Base-by-base conservation (phyloP, 1,140 invertebrate species). In the Littorina saxatilis region DNA sequence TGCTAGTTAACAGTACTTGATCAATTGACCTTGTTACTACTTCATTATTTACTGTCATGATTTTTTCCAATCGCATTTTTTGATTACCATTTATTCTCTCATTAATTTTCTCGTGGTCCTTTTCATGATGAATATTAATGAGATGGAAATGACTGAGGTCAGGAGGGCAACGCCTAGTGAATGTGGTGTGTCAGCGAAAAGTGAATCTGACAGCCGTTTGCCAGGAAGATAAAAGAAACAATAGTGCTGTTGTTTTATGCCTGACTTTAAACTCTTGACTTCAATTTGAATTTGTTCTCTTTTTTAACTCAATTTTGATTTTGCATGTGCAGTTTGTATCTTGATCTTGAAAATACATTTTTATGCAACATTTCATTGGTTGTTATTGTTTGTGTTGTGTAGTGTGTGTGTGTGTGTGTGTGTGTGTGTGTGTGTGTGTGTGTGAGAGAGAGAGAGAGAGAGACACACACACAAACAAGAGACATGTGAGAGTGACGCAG, bases 271-370 rank as follows among this genome's bases (percentile, higher is more conserved):
- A 61, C 37, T 52, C 27, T 40, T 52, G 40, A 52, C 43, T 75
- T 40, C 47, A 52, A 17, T 61, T 52, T 23, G 17, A 58, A 77
- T 58, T 35, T 77, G 35, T 77, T 61, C 23, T 20, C 13, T 52
- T 77, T 47, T 68, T 66, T 27, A 39, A 68, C 39, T 68, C 66
- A 35, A 68, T 68, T 68, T 68, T 68, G 66, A 68, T 77, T 77
- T 61, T 77, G 74, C 74, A 77, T 77, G 74, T 77, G 74, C 74
- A 77, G 74, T 77, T 77, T 77, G 74, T 77, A 77, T 77, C 55
- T 77, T 58, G 55, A 58, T 61, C 74, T 77, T 55, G 74, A 37
- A 77, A 77, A 58, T 58, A 77, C 40, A 55, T 77, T 77, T 77
- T 77, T 77, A 77, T 77, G 74, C 74, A 77, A 73, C 39, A 73